Base-by-base conservation (phyloP, 2,888 invertebrate species). In the Melieria crassipennis region DNA sequence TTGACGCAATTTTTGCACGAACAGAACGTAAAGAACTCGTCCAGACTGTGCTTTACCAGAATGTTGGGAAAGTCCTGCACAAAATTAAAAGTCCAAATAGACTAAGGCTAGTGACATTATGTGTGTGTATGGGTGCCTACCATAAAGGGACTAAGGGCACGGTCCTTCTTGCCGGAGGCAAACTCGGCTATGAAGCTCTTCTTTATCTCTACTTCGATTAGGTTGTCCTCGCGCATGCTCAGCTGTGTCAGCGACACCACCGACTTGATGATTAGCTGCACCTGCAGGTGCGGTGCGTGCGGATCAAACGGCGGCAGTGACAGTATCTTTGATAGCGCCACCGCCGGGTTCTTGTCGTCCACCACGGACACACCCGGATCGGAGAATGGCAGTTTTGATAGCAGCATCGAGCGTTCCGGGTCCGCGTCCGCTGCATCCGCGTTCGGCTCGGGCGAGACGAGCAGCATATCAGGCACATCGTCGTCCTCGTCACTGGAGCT, bases 1-100 rank as follows among this genome's bases (percentile, higher is more conserved):
- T 84, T 82, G 76, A 86, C 78, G 78, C 86, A 87, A 75, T 82
- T 80, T 75, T 82, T 81, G 75, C 86, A 87, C 75, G 83, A 81
- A 77, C 86, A 87, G 79, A 84, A 83, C 73, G 85, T 83, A 65
- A 83, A 85, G 75, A 87, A 87, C 73, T 86, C 85, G 62, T 84
- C 81, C 70, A 80, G 80, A 50, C 78, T 79, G 74, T 86, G 85
- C 61, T 84, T 85, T 7, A 85, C 82, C 76, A 79, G 79, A 71
- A 84, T 83, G 74, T 83, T 79, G 74, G 83, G 80, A 78, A 82
- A 79, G 78, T 84, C 83, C 85, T 84, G 75, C 45, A 80, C 78
- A 5, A 43, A 16, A 67, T 50, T 7, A 70, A 60, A 9, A 47
- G 9, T 4, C 7, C 5, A 65, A 5, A 52, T n/a, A 1, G 9